phyloP scores from a whole-genome alignment of 2,113 vertebrate species.

The Petroica traversi region DNA sequence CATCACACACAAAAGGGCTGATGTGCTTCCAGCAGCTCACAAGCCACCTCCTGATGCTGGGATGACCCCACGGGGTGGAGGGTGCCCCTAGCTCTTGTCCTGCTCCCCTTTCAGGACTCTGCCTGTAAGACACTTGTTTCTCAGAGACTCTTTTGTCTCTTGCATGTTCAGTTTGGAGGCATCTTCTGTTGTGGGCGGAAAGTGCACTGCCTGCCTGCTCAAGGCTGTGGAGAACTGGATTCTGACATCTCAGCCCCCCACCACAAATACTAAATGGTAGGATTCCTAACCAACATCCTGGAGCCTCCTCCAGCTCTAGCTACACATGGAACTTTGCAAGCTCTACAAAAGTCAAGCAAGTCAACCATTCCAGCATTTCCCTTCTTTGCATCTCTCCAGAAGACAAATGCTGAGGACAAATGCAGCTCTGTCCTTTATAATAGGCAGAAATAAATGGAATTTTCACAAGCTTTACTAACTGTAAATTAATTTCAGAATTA shows the following conservation, averaged over 20 bases:
- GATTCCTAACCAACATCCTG: not conserved
- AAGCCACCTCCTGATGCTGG: not conserved
- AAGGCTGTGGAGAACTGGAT: fast-evolving
- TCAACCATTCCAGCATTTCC: not conserved
- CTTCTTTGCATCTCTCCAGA: not conserved
- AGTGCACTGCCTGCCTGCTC: not conserved
- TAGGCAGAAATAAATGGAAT: not conserved
- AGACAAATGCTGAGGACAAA: not conserved
- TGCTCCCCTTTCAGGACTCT: not conserved
- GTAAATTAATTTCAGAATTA: not conserved
- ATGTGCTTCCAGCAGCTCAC: not conserved
- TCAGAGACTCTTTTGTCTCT: not conserved
- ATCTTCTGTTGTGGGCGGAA: not conserved
- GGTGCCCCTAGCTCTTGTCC: not conserved
- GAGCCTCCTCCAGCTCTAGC: not conserved
- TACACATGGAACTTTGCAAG: not conserved
- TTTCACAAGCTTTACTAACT: not conserved
- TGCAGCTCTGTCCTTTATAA: not conserved
- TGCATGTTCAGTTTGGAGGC: fast-evolving
- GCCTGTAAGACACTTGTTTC: not conserved
- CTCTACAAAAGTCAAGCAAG: not conserved
- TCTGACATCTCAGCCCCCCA: not conserved
- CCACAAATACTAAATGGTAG: fast-evolving
- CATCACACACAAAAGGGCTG: not conserved
- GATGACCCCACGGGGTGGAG: not conserved